Evolutionary conservation across 2,797 vertebrate species (phyloP).

Genomic region (Allochrocebus solatus): DNA sequence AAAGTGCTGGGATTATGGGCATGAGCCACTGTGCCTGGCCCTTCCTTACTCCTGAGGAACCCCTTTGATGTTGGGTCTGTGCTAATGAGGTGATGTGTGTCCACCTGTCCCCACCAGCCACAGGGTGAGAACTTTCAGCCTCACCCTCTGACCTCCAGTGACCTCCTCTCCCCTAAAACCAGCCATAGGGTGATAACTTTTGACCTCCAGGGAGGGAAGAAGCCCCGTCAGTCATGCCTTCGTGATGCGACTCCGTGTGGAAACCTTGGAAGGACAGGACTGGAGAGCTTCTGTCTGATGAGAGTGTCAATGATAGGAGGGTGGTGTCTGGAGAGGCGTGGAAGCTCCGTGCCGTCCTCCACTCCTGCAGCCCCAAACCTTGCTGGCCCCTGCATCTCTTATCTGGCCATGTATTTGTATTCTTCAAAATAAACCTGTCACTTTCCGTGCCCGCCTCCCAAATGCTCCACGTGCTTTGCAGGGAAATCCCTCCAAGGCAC

Average conservation of each 20-base stretch:
- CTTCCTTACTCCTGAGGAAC: neutral
- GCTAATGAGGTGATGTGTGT: neutral
- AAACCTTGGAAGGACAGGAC: neutral
- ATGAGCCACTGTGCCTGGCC: neutral
- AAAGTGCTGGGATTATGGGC: neutral
- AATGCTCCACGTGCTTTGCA: neutral
- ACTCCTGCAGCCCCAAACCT: neutral
- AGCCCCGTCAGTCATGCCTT: rapidly evolving
- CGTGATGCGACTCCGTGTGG: rapidly evolving
- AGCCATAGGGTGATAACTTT: neutral
- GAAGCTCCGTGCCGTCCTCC: neutral
- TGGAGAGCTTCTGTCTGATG: neutral
- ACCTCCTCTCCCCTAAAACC: neutral
- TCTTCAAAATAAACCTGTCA: neutral
- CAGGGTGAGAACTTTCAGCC: neutral
- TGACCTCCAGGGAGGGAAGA: neutral
- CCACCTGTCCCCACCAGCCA: neutral
- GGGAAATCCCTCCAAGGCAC: neutral
- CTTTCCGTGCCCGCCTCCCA: rapidly evolving
- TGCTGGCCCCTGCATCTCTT: neutral
- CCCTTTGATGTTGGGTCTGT: neutral
- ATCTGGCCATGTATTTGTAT: neutral
- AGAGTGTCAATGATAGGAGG: rapidly evolving
- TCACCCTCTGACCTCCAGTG: neutral
- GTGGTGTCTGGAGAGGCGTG: rapidly evolving